Conservation (phyloP, 2,888 invertebrate genomes). For the Dugesia japonica region DNA sequence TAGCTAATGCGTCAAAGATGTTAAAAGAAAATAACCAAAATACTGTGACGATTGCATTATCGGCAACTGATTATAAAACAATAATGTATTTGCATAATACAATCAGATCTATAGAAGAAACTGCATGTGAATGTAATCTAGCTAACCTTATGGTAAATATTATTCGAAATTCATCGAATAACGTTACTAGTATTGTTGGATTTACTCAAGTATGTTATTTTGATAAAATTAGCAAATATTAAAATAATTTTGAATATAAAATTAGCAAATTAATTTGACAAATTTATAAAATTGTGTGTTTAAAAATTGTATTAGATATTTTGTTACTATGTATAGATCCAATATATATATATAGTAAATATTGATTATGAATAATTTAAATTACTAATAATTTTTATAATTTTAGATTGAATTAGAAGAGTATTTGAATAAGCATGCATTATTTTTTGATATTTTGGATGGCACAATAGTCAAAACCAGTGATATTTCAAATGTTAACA, state of each 20-base stretch:
- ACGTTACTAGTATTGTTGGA: neutral
- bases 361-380: no score
- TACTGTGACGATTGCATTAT: neutral
- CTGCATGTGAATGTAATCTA: neutral
- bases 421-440: conserved; percentile 43
- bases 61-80: neutral
- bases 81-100: conserved; percentile 10
- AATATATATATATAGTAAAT: no score
- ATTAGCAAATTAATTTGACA: no score
- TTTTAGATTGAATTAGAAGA: conserved; percentile 42
- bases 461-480: neutral
- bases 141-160: neutral
- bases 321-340: no score
- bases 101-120: neutral
- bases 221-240: no score
- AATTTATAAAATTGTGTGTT: no score
- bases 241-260: no score
- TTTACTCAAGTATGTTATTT: neutral
- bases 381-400: neutral
- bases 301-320: no score
- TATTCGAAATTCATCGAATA: conserved; percentile 12
- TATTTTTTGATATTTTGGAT: conserved; percentile 42
- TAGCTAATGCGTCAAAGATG: neutral
- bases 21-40: neutral
- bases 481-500: conserved; percentile 24